Base-by-base conservation (phyloP, 2,797 vertebrate genomes). In the Cottoperca gobio region DNA sequence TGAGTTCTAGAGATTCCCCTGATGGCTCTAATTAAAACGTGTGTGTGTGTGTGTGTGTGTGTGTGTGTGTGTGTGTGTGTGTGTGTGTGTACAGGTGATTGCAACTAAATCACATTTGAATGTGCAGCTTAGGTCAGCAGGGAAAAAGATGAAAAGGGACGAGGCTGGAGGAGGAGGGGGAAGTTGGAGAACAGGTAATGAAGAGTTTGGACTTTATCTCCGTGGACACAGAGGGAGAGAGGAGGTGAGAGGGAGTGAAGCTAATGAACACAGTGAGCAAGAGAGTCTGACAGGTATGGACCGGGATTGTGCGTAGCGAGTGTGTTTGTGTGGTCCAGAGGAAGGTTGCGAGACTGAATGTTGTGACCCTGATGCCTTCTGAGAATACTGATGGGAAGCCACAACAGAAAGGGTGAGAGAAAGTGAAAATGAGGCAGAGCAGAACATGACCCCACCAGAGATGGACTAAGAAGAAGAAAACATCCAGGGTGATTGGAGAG, bases 181-280 rank as follows among this genome's bases (percentile, higher is more conserved):
- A 59, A 17, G 43, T 31, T 58, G 39, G 37, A 31, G 42, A 14
- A 40, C 35, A 19, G 21, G 19, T 4, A 11, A 61, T 65, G 37
- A 52, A 58, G 21, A 65, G 43, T 31, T 67, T 53, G 0, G 37
- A 53, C 37, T 66, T 45, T 28, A 67, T 55, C 39, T 64, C 24
- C 37, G 57, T 8, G n/a, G 54, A 50, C 19, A 12, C 14, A 60
- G 33, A 24, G 1, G 21, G 19, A 16, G 16, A 48, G 57, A 33
- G 11, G 39, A 37, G 54, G 39, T 10, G 23, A 46, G 23, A 52
- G 11, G 23, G 11, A 53, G 59, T n/a, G 21, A 13, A 7, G 24
- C 21, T 69, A 68, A 72, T 63, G 68, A 67, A 71, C 42, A 23
- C 7, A 69, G 39, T 33, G 23, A 70, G 63, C 33, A 17, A 26